These are phyloP conservation scores for Geodia barretti DNA, from an alignment of 37 sponge, comb jelly and placozoan genomes.

Conservation along the genomic window DNA sequence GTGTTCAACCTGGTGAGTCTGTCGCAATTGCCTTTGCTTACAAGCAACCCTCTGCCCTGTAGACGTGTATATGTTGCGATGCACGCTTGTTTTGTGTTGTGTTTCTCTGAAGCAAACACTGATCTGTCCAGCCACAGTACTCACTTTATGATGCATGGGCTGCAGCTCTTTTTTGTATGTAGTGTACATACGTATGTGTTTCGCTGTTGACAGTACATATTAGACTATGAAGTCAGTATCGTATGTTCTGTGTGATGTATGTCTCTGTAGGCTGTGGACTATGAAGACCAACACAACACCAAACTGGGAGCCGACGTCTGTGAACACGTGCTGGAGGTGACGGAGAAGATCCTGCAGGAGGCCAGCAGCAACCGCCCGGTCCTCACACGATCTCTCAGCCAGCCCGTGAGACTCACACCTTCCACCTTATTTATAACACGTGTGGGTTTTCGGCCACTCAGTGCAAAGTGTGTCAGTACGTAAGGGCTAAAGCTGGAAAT, in stretches of 20 bases:
- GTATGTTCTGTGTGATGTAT: no score
- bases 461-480: no score
- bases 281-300: conserved; percentile 65
- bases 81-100: no score
- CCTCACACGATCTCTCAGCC: conserved; percentile 47
- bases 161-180: no score
- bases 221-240: no score
- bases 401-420: conserved; percentile 32
- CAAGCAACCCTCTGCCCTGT: neutral
- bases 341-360: conserved; percentile 82
- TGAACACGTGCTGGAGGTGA: conserved; percentile 77
- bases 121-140: neutral
- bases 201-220: no score
- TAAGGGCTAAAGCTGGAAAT: no score
- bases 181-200: no score
- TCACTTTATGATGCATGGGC: no score
- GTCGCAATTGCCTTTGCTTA: neutral
- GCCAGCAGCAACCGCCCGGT: conserved; percentile 61
- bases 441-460: no score
- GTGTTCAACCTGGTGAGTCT: conserved; percentile 58
- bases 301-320: conserved; percentile 79
- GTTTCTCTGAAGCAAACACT: no score
- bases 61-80: no score
- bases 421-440: neutral
- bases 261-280: conserved; percentile 59